Percentiles rank a stretch among this genome's conserved stretches.
Evolutionary conservation across 2,113 vertebrate genomes (phyloP).

Genomic region (Coturnix japonica): DNA sequence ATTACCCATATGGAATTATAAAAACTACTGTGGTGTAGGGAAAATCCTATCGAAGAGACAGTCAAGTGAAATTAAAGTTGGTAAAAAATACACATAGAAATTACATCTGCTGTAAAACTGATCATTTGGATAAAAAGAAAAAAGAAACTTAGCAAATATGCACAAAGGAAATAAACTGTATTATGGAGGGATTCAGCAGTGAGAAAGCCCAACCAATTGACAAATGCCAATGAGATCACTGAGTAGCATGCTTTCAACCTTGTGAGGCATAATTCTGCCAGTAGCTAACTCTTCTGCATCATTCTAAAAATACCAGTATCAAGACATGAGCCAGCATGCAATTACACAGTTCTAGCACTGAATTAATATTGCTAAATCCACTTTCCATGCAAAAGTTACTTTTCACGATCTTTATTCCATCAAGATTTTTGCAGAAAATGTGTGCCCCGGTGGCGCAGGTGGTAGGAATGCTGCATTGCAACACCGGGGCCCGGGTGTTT

Average conservation of each 20-base stretch:
- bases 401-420: constrained; percentile 30
- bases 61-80: constrained; percentile 37
- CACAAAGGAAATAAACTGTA: constrained; percentile 6
- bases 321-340: neutral
- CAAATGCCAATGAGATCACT: neutral
- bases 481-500: no score
- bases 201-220: constrained; percentile 31
- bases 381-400: constrained; percentile 15
- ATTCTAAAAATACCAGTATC: neutral
- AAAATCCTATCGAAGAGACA: constrained; percentile 22
- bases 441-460: no score
- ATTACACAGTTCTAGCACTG: neutral
- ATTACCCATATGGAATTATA: constrained; percentile 31
- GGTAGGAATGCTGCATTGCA: no score
- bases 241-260: neutral
- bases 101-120: constrained; percentile 7
- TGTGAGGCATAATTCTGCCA: constrained; percentile 23
- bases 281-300: neutral
- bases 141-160: constrained; percentile 32
- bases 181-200: neutral
- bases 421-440: constrained; percentile 13
- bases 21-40: neutral
- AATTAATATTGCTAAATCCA: constrained; percentile 29
- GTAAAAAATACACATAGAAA: neutral
- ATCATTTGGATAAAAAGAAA: neutral